phyloP scores from a whole-genome alignment of 2,888 invertebrate genomes.

The Boloria selene region DNA sequence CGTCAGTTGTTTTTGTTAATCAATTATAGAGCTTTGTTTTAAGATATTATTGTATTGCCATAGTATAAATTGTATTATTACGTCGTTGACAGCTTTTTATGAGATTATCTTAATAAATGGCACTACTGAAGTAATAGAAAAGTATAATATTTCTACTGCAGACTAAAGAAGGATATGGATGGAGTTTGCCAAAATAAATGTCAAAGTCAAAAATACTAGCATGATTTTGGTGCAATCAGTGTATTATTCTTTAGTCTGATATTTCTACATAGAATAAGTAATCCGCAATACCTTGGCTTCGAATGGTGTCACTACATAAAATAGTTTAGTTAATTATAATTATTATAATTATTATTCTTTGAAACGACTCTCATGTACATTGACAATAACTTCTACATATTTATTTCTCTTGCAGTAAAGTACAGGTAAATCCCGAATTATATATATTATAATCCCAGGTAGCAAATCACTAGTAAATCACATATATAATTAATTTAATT shows the following conservation, averaged over 20 bases:
- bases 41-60: slow-evolving; percentile 29
- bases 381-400: slow-evolving; percentile 15
- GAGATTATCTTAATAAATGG: slow-evolving; percentile 16
- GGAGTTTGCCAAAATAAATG: no score
- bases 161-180: no score
- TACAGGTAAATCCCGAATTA: not conserved
- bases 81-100: slow-evolving; percentile 13
- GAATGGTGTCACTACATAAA: not conserved
- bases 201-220: no score
- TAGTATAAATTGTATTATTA: slow-evolving; percentile 18
- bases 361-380: not conserved
- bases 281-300: slow-evolving; percentile 1
- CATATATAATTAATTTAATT: no score
- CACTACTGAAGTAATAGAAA: slow-evolving; percentile 4
- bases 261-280: slow-evolving; percentile 6
- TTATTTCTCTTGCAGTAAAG: slow-evolving; percentile 7
- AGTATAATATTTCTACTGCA: not conserved
- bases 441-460: not conserved
- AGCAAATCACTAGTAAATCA: no score
- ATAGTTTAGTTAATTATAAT: not conserved
- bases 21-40: slow-evolving; percentile 27
- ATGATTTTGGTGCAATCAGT: no score
- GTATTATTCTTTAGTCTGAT: no score
- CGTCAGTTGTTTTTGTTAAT: slow-evolving; percentile 34
- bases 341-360: no score